Conservation (phyloP, 2,113 vertebrate species). For the Tachysurus vachellii region DNA sequence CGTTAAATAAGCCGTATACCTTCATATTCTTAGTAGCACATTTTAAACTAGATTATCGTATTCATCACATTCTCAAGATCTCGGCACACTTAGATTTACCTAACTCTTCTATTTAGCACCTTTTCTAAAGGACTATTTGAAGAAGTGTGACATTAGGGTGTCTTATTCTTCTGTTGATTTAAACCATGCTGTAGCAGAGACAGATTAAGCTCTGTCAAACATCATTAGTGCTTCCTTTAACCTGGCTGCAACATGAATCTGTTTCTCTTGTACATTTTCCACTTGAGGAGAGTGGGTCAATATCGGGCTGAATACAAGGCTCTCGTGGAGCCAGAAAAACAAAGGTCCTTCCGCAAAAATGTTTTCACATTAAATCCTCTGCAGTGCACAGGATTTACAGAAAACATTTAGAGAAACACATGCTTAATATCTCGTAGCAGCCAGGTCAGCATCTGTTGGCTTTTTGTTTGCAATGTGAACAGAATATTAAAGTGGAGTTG, state of each 20-base stretch:
- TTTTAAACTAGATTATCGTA: background rate
- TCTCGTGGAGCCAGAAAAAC: slow-evolving; percentile 29
- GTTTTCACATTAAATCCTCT: slow-evolving; percentile 27
- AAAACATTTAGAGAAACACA: slow-evolving; percentile 4
- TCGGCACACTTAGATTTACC: background rate
- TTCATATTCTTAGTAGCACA: background rate
- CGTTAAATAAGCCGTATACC: slow-evolving; percentile 22
- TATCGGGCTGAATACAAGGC: slow-evolving; percentile 45
- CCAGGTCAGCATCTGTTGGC: background rate
- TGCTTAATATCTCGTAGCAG: slow-evolving; percentile 1
- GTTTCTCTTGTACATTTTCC: slow-evolving; percentile 61
- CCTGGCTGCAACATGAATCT: slow-evolving; percentile 45
- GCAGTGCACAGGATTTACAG: slow-evolving; percentile 4
- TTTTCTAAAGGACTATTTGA: background rate
- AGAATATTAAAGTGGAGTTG: background rate
- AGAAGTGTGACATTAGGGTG: slow-evolving; percentile 15
- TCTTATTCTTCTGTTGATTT: slow-evolving; percentile 37
- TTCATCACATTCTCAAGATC: background rate
- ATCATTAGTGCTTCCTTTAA: slow-evolving; percentile 48
- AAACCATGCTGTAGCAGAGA: slow-evolving; percentile 50
- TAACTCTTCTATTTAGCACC: background rate
- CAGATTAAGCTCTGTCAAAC: slow-evolving; percentile 59
- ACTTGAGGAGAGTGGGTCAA: slow-evolving; percentile 59
- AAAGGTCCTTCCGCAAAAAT: slow-evolving; percentile 26
- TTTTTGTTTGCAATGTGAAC: slow-evolving; percentile 2